Evolutionary conservation across 2,888 invertebrate species (phyloP).

Genomic region (Scotopteryx bipunctaria): DNA sequence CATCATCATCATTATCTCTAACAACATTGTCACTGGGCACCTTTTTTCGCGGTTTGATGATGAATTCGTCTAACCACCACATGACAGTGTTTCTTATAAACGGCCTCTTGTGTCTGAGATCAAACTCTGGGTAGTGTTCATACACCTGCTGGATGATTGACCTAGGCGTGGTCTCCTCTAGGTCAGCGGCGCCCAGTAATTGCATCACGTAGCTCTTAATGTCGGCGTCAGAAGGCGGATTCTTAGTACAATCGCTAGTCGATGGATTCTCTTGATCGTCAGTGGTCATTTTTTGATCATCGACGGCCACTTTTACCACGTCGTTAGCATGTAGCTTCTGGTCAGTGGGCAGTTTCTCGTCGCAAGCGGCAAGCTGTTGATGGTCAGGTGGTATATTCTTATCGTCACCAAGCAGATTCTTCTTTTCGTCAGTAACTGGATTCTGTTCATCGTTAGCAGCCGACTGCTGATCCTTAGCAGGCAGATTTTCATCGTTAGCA

Average conservation of each 20-base stretch:
- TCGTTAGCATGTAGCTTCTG: no score
- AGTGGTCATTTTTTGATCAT: no score
- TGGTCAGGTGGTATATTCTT: neutral
- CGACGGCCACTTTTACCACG: no score
- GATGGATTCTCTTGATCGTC: neutral
- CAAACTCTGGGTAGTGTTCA: neutral
- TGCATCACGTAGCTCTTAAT: neutral
- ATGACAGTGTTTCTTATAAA: conserved; percentile 1
- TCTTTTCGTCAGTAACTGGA: neutral
- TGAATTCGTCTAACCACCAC: neutral
- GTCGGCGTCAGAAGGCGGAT: neutral
- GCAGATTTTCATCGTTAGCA: neutral
- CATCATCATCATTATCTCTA: neutral
- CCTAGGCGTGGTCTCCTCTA: neutral
- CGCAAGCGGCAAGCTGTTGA: no score
- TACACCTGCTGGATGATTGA: neutral
- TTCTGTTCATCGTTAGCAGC: neutral
- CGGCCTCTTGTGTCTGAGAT: neutral
- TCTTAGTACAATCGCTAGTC: neutral
- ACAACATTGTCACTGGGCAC: neutral
- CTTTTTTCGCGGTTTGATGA: neutral
- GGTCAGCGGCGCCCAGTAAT: neutral
- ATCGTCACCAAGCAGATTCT: neutral
- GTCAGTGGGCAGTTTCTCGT: no score
- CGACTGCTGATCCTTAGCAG: neutral